Evolutionary conservation across 1,140 invertebrate species (phyloP), one percentile per base, ranked within the genome.

Genomic region (Acromyrmex echinatior): DNA sequence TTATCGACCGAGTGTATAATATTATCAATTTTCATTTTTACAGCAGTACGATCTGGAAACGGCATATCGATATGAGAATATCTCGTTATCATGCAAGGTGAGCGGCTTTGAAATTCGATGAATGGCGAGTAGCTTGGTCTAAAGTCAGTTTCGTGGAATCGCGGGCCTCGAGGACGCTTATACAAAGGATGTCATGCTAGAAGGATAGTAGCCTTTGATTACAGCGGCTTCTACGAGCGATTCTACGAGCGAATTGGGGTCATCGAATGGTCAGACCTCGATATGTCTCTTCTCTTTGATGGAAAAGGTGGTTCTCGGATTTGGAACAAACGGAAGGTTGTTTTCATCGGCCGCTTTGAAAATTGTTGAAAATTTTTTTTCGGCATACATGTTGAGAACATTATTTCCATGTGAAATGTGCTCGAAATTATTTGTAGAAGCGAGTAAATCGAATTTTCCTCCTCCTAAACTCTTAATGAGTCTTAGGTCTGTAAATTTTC

Each of bases 161-260:
- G 9, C 63, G 7, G 49, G 16, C 12, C 9, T 62, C 25, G 39
- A 84, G 70, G 1, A 84, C n/a, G 70, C 70, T 84, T 76, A 39
- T 74, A 76, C 25, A 84, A 84, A 84, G 80, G 80, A 84, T 84
- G 70, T 84, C 56, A 76, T 51, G 25, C 25, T 51, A 56, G 25
- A 84, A 84, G 70, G 58, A 45, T 76, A 62, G 70, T 56, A 31
- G 70, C 70, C 70, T 76, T 74, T 84, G 80, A 84, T 84, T 84
- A 76, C 56, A 4, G 14, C 2, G 12, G 70, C 25, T 84, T 49
- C 70, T 62, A 62, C 53, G 39, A 45, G 9, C 12, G 16, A 35
- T 18, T 56, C 53, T 16, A 60, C 35, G 12, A 31, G 18, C 39
- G 80, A 84, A 84, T 84, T 76, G 80, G 62, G 80, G 80, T 84